Conservation (phyloP, 1,140 invertebrate genomes). For the Centruroides sculpturatus region DNA sequence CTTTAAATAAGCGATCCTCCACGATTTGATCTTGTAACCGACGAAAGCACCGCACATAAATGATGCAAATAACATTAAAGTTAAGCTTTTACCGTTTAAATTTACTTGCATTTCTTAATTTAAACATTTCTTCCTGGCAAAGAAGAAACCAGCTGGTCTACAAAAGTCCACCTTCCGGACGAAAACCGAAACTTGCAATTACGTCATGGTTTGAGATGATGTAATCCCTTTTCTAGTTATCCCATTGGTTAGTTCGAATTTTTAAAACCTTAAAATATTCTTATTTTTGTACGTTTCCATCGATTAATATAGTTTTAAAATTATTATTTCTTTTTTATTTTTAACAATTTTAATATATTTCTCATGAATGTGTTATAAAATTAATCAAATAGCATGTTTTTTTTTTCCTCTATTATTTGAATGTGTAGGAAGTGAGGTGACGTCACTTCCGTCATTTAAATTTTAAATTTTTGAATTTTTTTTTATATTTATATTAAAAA, state of each 20-base stretch:
- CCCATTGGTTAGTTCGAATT: not conserved
- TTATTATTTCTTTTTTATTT: no score
- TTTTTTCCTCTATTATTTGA: no score
- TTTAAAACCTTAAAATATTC: not conserved
- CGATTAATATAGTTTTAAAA: no score
- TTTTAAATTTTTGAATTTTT: no score
- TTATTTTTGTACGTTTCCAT: not conserved
- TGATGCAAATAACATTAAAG: conserved; percentile 4
- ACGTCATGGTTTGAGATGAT: not conserved
- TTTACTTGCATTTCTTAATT: conserved; percentile 3
- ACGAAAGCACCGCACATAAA: conserved; percentile 9
- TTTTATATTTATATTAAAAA: no score
- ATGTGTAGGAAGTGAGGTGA: no score
- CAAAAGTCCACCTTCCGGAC: not conserved
- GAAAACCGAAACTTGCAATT: not conserved
- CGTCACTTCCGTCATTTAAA: no score
- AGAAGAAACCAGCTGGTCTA: not conserved
- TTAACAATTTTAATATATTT: no score
- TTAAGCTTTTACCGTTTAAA: conserved; percentile 2
- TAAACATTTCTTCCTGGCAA: not conserved
- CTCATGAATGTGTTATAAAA: no score
- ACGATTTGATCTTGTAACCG: conserved; percentile 15
- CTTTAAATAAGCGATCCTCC: conserved; percentile 12
- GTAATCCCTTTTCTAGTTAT: not conserved
- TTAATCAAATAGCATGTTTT: no score